A percentile compares a stretch with the other conserved stretches of the same genome.
Evolutionary conservation across 2,888 invertebrate genomes (phyloP).

Genomic region (Galerucella calmariensis): DNA sequence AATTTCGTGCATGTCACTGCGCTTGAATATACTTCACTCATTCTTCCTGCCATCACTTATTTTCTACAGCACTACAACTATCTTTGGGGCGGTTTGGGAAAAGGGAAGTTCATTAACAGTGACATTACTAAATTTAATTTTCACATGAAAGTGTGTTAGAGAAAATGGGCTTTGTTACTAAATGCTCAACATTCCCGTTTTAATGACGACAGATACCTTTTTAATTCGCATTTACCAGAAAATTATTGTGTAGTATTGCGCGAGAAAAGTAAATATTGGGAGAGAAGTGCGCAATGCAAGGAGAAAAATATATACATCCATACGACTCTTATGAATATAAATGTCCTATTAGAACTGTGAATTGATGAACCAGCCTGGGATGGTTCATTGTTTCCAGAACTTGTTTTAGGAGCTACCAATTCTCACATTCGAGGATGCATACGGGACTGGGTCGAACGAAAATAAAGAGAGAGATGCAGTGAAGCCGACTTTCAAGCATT

Average conservation of each 20-base stretch:
- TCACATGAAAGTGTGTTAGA: conserved; percentile 23
- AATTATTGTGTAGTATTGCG: background rate
- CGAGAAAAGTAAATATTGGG: too few species aligned
- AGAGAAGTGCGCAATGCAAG: too few species aligned
- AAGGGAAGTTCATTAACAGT: conserved; percentile 25
- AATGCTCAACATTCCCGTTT: conserved; percentile 14
- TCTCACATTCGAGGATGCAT: too few species aligned
- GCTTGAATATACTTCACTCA: background rate
- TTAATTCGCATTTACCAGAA: background rate
- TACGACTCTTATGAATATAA: too few species aligned
- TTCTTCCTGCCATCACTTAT: conserved; percentile 4
- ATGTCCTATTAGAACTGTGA: too few species aligned
- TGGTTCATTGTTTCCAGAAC: too few species aligned
- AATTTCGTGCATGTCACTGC: background rate
- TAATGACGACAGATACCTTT: conserved; percentile 9
- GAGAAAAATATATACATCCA: too few species aligned
- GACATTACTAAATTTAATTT: conserved; percentile 29
- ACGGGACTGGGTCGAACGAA: too few species aligned
- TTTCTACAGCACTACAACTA: conserved; percentile 9
- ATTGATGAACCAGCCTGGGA: too few species aligned
- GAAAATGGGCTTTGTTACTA: conserved; percentile 14
- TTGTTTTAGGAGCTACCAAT: too few species aligned
- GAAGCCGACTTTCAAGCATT: too few species aligned
- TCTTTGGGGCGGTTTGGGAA: background rate
- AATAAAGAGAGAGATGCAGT: too few species aligned